Evolutionary conservation across 2,888 invertebrate genomes (phyloP).

Genomic region (Chironomus tentans): DNA sequence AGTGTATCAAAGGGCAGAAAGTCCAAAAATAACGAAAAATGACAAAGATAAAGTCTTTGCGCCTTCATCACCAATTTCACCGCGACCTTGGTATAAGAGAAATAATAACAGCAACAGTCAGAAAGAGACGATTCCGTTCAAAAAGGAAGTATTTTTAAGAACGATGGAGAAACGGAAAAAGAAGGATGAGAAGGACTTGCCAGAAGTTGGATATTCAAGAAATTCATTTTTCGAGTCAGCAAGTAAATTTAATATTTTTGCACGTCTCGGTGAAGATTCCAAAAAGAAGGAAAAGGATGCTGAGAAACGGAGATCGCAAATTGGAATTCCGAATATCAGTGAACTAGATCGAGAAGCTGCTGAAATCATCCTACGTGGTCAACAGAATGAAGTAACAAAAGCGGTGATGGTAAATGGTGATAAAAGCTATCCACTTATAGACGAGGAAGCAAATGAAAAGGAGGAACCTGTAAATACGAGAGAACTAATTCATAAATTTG

Average conservation of each 20-base stretch:
- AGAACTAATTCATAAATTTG: conserved; percentile 54
- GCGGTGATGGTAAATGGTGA: conserved; percentile 28
- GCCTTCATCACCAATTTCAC: conserved; percentile 43
- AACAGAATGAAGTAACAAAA: conserved; percentile 29
- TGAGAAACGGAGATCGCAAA: conserved; percentile 48
- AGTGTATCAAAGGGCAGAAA: conserved; percentile 30
- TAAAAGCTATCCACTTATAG: not conserved
- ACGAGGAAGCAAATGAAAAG: conserved; percentile 28
- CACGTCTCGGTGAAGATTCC: conserved; percentile 30
- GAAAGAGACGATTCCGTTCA: conserved; percentile 32
- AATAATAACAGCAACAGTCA: conserved; percentile 31
- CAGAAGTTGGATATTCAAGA: conserved; percentile 49
- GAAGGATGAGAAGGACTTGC: conserved; percentile 37
- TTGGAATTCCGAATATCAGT: conserved; percentile 64
- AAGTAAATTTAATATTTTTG: conserved; percentile 30
- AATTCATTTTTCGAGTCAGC: conserved; percentile 43
- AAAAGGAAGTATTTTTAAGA: conserved; percentile 31
- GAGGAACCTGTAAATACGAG: conserved; percentile 39
- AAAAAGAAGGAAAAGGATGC: conserved; percentile 33
- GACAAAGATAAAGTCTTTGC: conserved; percentile 29
- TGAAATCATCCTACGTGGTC: conserved; percentile 56
- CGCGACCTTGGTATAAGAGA: conserved; percentile 59
- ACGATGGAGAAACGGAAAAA: conserved; percentile 39
- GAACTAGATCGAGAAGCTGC: conserved; percentile 70
- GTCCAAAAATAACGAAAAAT: conserved; percentile 27